Percentiles rank a stretch among this genome's conserved stretches.
Conservation (phyloP, 2,888 invertebrate species). For the Diadegma fenestrale region DNA sequence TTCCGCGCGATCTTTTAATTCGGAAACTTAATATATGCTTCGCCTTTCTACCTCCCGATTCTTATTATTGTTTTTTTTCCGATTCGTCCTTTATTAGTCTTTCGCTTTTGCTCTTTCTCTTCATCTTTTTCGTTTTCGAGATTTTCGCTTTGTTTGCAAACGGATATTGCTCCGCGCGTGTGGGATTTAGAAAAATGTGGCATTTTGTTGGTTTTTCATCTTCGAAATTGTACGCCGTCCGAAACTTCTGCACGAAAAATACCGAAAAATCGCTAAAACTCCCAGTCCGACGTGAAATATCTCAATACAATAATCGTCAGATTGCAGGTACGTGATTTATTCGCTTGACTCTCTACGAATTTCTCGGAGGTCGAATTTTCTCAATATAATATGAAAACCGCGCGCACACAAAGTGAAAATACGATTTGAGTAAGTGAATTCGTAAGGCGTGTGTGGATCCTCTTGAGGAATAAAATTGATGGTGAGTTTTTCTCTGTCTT, state of each 20-base stretch:
- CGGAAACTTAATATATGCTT: not conserved
- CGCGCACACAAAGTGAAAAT: slow-evolving; percentile 19
- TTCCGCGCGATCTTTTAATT: slow-evolving; percentile 44
- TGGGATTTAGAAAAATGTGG: no score
- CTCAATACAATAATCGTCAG: not conserved
- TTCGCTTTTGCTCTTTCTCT: not conserved
- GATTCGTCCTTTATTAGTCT: slow-evolving; percentile 6
- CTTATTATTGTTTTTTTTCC: slow-evolving; percentile 31
- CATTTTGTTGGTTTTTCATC: not conserved
- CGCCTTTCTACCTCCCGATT: slow-evolving; percentile 12
- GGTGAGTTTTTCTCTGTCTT: slow-evolving; percentile 29
- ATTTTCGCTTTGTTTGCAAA: not conserved
- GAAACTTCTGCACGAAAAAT: not conserved
- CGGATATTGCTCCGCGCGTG: not conserved
- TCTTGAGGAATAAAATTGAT: slow-evolving; percentile 45
- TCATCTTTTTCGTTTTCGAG: not conserved
- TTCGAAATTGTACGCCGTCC: not conserved
- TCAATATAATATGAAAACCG: slow-evolving; percentile 11
- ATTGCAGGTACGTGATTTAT: slow-evolving; percentile 2
- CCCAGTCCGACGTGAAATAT: not conserved
- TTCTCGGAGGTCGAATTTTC: not conserved
- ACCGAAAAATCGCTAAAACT: not conserved
- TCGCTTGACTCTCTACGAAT: not conserved
- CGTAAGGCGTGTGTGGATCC: slow-evolving; percentile 27
- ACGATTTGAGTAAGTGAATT: slow-evolving; percentile 56